Percentiles rank a stretch among this genome's conserved stretches.
Conservation (phyloP, 2,888 invertebrate genomes). For the Chorisops tibialis region DNA sequence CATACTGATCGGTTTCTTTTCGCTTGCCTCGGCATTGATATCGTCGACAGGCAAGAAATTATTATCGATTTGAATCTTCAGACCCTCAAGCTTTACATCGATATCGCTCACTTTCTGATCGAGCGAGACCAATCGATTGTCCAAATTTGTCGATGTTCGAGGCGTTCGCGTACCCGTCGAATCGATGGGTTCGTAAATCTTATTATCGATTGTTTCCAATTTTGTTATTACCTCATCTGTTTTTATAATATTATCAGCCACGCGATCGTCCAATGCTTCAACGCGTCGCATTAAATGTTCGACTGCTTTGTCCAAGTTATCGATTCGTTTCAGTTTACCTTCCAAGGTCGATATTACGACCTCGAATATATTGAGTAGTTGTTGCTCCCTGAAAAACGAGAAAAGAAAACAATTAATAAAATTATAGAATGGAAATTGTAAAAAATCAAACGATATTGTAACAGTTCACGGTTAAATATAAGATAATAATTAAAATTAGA, state of each 20-base stretch:
- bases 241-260: conserved; percentile 80
- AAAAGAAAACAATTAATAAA: conserved; percentile 18
- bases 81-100: conserved; percentile 70
- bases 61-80: conserved; percentile 80
- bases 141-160: conserved; percentile 55
- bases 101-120: conserved; percentile 83
- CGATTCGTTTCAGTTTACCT: conserved; percentile 81
- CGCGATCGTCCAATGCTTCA: conserved; percentile 75
- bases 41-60: conserved; percentile 78
- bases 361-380: conserved; percentile 84
- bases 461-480: too few relatives aligned
- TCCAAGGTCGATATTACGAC: conserved; percentile 85
- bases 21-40: conserved; percentile 82
- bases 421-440: too few relatives aligned
- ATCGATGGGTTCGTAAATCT: conserved; percentile 59
- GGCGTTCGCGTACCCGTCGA: conserved; percentile 40
- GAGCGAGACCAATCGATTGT: conserved; percentile 65
- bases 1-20: conserved; percentile 80
- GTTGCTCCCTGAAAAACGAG: conserved; percentile 74
- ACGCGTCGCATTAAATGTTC: conserved; percentile 83
- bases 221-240: conserved; percentile 80
- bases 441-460: too few relatives aligned
- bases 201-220: conserved; percentile 69
- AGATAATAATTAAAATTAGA: too few relatives aligned
- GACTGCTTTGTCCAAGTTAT: conserved; percentile 82